phyloP scores from a whole-genome alignment of 64 coral and sea anemone species.

The Acropora tenuis region DNA sequence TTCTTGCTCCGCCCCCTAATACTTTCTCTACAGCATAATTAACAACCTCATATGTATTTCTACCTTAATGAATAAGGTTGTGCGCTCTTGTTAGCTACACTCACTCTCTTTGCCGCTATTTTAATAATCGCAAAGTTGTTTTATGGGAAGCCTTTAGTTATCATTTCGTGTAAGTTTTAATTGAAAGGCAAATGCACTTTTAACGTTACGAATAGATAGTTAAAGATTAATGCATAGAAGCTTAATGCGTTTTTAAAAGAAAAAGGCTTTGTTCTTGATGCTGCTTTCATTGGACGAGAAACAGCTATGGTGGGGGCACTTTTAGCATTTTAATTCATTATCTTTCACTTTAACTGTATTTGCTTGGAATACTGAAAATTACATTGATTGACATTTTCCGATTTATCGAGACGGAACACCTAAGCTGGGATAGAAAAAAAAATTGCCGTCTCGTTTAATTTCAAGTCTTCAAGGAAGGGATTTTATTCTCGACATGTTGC shows the following conservation, averaged over 20 bases:
- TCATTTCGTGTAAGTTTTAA: neutral
- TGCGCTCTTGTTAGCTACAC: too few relatives aligned
- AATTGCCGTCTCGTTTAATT: neutral
- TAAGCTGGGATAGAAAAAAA: neutral
- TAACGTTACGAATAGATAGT: neutral
- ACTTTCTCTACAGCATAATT: too few relatives aligned
- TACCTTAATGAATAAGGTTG: too few relatives aligned
- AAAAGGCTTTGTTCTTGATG: neutral
- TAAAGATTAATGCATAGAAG: neutral
- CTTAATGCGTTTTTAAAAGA: neutral
- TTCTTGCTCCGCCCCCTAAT: too few relatives aligned
- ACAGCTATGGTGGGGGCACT: neutral
- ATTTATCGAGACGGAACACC: neutral
- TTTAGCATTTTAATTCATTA: neutral
- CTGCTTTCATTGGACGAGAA: neutral
- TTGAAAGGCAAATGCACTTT: neutral
- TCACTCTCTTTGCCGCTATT: neutral
- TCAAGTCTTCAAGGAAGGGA: neutral
- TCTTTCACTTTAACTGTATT: neutral
- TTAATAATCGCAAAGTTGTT: neutral
- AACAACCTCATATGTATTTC: too few relatives aligned
- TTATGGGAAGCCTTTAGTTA: neutral
- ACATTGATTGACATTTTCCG: neutral
- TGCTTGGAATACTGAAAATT: neutral
- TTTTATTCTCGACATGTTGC: too few relatives aligned